These are phyloP conservation scores for Astyanax mexicanus DNA, from an alignment of 2,797 vertebrate species.

Conservation along the genomic window DNA sequence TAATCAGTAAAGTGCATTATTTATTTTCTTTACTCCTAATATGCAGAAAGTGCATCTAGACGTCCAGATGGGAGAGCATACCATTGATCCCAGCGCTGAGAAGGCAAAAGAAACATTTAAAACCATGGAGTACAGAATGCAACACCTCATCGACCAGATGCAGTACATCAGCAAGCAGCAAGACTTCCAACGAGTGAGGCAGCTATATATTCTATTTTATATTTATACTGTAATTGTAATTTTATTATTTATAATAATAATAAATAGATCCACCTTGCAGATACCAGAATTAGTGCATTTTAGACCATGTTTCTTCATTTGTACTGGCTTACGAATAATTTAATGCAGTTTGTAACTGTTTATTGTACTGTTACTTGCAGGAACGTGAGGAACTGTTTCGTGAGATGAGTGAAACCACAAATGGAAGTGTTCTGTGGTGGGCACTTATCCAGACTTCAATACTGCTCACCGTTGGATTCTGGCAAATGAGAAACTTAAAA, in stretches of 20 bases:
- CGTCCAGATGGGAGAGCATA: constrained; percentile 87
- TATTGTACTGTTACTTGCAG: constrained; percentile 66
- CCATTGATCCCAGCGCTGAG: constrained; percentile 69
- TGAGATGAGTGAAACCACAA: constrained; percentile 87
- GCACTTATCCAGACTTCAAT: constrained; percentile 84
- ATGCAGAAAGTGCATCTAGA: constrained; percentile 88
- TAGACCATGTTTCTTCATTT: not conserved
- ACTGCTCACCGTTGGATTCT: constrained; percentile 86
- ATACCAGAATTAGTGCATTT: constrained; percentile 14
- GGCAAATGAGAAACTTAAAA: constrained; percentile 92
- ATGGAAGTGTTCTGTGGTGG: constrained; percentile 90
- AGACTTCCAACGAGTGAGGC: constrained; percentile 88
- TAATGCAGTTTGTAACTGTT: constrained; percentile 22
- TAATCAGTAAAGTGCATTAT: not conserved
- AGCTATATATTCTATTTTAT: too few relatives aligned
- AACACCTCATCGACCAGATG: constrained; percentile 85
- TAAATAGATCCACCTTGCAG: not conserved
- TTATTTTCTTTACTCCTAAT: constrained; percentile 3
- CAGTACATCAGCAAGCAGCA: constrained; percentile 86
- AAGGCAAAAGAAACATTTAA: constrained; percentile 86
- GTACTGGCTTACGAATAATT: not conserved
- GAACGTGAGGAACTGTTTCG: constrained; percentile 91
- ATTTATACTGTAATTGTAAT: too few relatives aligned
- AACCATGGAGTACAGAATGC: constrained; percentile 76
- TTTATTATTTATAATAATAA: too few relatives aligned